A percentile compares a stretch with the other conserved stretches of the same genome.
phyloP scores from a whole-genome alignment of 2,113 vertebrate genomes.

The Fulmarus glacialis region DNA sequence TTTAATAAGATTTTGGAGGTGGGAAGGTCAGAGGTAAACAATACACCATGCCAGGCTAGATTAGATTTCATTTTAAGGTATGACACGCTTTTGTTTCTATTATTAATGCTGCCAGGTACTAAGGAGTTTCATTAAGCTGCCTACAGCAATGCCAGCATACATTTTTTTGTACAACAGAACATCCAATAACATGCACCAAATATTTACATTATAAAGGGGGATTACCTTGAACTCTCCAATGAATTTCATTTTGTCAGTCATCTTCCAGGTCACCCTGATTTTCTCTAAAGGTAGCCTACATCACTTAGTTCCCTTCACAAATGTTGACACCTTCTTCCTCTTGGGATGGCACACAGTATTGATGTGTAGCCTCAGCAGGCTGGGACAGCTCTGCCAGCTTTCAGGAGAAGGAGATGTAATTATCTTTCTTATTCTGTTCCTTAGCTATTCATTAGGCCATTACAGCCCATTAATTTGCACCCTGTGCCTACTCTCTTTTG shows the following conservation, averaged over 20 bases:
- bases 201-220: neutral
- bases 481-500: neutral
- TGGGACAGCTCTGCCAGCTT: neutral
- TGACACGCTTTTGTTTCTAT: neutral
- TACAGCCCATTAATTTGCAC: neutral
- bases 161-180: neutral
- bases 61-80: neutral
- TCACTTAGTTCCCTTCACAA: neutral
- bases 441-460: neutral
- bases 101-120: neutral
- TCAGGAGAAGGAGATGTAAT: neutral
- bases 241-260: neutral
- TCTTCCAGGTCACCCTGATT: neutral
- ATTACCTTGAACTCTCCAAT: neutral
- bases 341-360: too few species aligned
- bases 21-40: constrained; percentile 23
- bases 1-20: neutral
- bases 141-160: neutral
- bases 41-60: neutral
- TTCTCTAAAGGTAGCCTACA: neutral
- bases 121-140: neutral
- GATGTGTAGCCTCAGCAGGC: accelerated
- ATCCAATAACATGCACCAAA: neutral
- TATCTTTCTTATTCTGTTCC: neutral
- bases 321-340: neutral